phyloP scores from a whole-genome alignment of 1,140 invertebrate species.

The Stratiolaelaps scimitus region DNA sequence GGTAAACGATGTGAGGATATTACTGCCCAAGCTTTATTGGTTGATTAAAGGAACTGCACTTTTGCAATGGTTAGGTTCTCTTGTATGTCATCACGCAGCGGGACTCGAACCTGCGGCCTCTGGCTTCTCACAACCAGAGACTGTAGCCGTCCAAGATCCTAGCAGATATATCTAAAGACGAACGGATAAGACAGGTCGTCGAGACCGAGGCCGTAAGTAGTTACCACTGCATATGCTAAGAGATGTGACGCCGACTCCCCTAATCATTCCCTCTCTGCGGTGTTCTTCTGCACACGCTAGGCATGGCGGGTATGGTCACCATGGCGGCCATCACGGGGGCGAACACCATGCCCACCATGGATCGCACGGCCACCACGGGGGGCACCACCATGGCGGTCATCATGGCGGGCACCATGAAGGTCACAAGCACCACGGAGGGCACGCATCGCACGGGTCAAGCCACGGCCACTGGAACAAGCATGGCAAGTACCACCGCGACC shows the following conservation, averaged over 20 bases:
- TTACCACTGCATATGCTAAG: too few relatives aligned
- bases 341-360: conserved; percentile 10
- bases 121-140: too few relatives aligned
- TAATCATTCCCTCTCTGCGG: too few relatives aligned
- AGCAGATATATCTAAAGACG: too few relatives aligned
- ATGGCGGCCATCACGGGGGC: background rate
- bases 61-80: too few relatives aligned
- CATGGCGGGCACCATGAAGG: background rate
- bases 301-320: conserved; percentile 5
- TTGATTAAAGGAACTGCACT: too few relatives aligned
- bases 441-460: background rate
- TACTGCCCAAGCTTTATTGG: too few relatives aligned
- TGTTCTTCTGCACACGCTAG: background rate
- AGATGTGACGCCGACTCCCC: background rate
- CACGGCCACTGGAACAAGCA: background rate
- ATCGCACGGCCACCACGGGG: conserved; percentile 9
- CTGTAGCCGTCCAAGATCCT: background rate
- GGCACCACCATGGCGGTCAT: conserved; percentile 5
- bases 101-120: too few relatives aligned
- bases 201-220: too few relatives aligned
- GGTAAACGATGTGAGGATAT: too few relatives aligned
- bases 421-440: background rate
- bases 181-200: too few relatives aligned
- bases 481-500: background rate
- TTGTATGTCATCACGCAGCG: too few relatives aligned